Evolutionary conservation across 1,140 invertebrate species (phyloP), one percentile per base, ranked within the genome.

Genomic region (Drosophila funebris): DNA sequence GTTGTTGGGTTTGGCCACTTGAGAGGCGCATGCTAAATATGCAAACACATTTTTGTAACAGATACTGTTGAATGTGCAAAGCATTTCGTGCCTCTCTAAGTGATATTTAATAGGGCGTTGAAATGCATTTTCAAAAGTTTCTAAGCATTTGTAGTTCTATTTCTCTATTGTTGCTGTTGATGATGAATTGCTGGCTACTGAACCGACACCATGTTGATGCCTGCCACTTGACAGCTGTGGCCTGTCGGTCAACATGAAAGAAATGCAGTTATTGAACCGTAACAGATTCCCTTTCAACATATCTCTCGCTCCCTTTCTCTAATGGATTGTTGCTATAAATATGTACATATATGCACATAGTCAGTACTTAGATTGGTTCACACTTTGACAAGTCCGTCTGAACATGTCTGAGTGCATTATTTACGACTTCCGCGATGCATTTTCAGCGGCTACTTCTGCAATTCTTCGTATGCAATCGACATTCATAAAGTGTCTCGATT

Each of bases 351-450:
- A 53, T 31, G 46, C n/a, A 46, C 22, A 46, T 20, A 27, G 44
- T 13, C 62, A 43, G 50, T 69, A 78, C 66, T 76, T 69, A 56
- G 27, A 58, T 76, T 37, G 60, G 33, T 81, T 75, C 70, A 56
- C 66, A 87, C 77, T 72, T 76, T 87, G 82, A 85, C 71, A 69
- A 16, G 66, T 58, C 46, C 11, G 44, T 50, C 68, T 56, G 46
- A 58, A 16, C 27, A 58, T 63, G 63, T 78, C 83, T 87, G 62
- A 43, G 61, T 68, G 64, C 48, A 75, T 78, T 79, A 85, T 85
- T 85, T 85, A 85, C 82, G 82, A 85, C 82, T 85, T 85, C 82
- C 82, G 82, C 82, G 82, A 78, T 69, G 83, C 69, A 77, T 78
- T 74, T 81, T 77, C 78, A 78, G 73, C 68, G 80, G 80, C 76